Evolutionary conservation across 2,797 vertebrate species (phyloP).

Genomic region (Sternarchorhynchus goeldii): DNA sequence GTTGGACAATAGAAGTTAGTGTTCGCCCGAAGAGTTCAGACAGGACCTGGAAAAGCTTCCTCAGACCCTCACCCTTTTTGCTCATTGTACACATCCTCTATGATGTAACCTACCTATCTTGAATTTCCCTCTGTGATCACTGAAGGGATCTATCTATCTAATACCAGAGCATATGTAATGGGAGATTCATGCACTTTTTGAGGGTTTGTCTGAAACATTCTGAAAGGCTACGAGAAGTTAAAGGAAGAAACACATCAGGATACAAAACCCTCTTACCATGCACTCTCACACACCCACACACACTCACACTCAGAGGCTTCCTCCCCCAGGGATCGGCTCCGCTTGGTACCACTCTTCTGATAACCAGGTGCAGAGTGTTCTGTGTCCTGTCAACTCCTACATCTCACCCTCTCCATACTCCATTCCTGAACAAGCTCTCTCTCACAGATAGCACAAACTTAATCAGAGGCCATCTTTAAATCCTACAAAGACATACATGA

Average conservation of each 20-base stretch:
- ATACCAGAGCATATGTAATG: background rate
- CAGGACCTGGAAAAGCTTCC: background rate
- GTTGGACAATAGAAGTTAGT: background rate
- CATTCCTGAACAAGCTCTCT: conserved; percentile 48
- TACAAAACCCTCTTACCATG: conserved; percentile 8
- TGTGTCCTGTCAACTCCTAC: conserved; percentile 65
- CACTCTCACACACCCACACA: conserved; percentile 25
- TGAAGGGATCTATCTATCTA: no score
- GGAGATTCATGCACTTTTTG: background rate
- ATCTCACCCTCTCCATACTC: conserved; percentile 54
- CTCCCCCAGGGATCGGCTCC: conserved; percentile 57
- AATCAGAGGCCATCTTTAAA: conserved; percentile 1
- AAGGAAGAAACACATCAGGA: background rate
- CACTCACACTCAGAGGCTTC: conserved; percentile 24
- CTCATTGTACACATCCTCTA: background rate
- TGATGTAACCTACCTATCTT: no score
- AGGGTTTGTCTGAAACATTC: background rate
- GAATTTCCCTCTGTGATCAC: no score
- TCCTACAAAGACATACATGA: background rate
- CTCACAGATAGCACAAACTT: conserved; percentile 28
- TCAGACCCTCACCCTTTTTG: background rate
- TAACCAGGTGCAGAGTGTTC: conserved; percentile 71
- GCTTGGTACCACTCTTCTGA: conserved; percentile 74
- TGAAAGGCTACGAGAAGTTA: background rate
- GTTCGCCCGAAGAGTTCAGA: no score